These are phyloP conservation scores for Hydrotaea diabolus DNA, from an alignment of 2,888 invertebrate species.

Conservation along the genomic window DNA sequence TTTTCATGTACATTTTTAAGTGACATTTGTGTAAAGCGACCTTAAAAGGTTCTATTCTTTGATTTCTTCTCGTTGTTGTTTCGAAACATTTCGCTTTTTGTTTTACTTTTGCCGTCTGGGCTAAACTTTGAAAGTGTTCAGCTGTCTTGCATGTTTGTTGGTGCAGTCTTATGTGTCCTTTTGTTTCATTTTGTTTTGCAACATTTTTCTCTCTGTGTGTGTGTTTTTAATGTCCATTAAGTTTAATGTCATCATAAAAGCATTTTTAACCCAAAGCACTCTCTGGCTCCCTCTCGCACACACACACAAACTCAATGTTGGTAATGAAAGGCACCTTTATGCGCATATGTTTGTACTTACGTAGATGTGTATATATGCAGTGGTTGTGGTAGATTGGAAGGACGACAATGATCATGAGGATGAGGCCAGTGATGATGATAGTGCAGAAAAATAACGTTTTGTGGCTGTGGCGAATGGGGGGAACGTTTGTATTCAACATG, in stretches of 20 bases:
- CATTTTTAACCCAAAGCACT: constrained; percentile 64
- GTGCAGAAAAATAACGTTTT: constrained; percentile 55
- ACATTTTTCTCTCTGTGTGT: constrained; percentile 37
- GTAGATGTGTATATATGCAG: background rate
- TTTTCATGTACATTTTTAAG: constrained; percentile 60
- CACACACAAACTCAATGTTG: background rate
- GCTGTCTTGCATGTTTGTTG: background rate
- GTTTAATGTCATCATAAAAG: constrained; percentile 70
- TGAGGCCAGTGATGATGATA: constrained; percentile 42
- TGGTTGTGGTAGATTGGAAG: background rate
- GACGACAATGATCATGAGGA: constrained; percentile 37
- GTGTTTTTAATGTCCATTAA: constrained; percentile 51
- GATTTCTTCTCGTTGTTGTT: constrained; percentile 35
- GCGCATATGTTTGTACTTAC: background rate
- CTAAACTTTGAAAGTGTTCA: background rate
- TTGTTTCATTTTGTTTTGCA: constrained; percentile 64
- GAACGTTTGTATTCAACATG: background rate
- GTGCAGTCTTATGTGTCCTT: constrained; percentile 26
- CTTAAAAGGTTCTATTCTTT: constrained; percentile 55
- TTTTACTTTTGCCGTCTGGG: constrained; percentile 10
- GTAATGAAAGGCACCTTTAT: constrained; percentile 22
- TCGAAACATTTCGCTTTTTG: constrained; percentile 42
- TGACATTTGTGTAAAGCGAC: constrained; percentile 65
- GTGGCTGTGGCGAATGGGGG: constrained; percentile 38
- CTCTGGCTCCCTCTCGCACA: background rate